Evolutionary conservation across 2,113 vertebrate genomes (phyloP), one percentile per base, ranked within the genome.

Genomic region (Strix aluco): DNA sequence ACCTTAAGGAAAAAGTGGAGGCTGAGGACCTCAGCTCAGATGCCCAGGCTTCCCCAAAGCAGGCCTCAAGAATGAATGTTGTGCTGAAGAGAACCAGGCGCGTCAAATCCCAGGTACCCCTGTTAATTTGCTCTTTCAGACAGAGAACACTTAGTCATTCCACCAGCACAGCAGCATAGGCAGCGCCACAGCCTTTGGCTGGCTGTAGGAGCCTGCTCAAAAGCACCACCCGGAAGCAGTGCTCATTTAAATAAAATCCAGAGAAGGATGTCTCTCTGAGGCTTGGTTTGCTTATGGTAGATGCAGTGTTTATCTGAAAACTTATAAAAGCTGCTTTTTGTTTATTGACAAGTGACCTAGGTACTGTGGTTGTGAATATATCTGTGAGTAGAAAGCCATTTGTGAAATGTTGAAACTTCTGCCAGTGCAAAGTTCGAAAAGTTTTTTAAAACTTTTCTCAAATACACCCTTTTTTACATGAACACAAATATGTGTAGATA

Each of bases 21-120:
- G 87, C 98, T 90, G 98, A 98, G 54, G 97, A 98, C 77, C 98
- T 97, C 74, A 93, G 95, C 86, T 97, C 96, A 93, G 98, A 98
- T 91, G 95, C 97, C 67, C 98, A 98, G 83, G 94, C 97, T 94
- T 98, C 98, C 32, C 95, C 98, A 66, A 98, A 98, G 81, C 96
- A 97, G 15, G 97, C 97, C 70, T 97, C 98, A 81, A 98, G 98
- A 92, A 97, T 97, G 97, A 98, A 97, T 2, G 96, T 98, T 62
- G 88, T 98, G 70, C 97, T 98, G 78, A 98, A 98, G 97, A 98
- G 98, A 97, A 98, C 98, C 85, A 97, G 98, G 91, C 98, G 98
- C 1, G 94, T 98, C 87, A 98, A 98, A 83, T 98, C 98, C 72
- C 98, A 98, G 98, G 98, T 98, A 98, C 73, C 57, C 30, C 32